Evolutionary conservation across 2,797 vertebrate genomes (phyloP).

Genomic region (Podargus strigoides): DNA sequence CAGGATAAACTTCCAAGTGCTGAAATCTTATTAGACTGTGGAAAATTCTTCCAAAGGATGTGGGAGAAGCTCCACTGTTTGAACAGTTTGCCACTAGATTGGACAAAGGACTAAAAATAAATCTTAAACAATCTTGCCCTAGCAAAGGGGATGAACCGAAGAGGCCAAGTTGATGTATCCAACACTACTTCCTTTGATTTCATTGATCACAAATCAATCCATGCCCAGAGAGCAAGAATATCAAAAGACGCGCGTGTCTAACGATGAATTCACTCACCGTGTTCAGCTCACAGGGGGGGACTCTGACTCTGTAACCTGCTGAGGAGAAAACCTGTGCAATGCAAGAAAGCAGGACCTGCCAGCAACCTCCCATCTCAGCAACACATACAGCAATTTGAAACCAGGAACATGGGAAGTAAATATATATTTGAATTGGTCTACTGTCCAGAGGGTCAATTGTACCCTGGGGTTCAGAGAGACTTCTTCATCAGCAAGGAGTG

Average conservation of each 20-base stretch:
- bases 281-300: accelerated
- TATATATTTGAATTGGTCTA: accelerated
- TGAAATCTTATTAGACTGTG: slow-evolving; percentile 31
- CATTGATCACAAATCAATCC: not conserved
- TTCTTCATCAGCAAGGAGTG: accelerated
- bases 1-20: slow-evolving; percentile 35
- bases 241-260: accelerated
- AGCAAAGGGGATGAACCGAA: not conserved
- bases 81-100: not conserved
- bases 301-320: not conserved
- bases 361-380: not conserved
- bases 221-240: accelerated
- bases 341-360: not conserved
- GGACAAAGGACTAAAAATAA: not conserved
- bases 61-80: slow-evolving; percentile 25
- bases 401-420: not conserved
- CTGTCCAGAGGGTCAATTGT: not conserved
- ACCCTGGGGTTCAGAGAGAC: not conserved
- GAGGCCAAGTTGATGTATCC: not conserved
- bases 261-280: accelerated
- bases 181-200: not conserved
- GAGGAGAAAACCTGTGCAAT: not conserved
- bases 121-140: not conserved
- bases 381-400: not conserved
- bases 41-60: slow-evolving; percentile 45